These are phyloP conservation scores for Ricordea florida DNA, from an alignment of 92 coral and sea anemone genomes.

Conservation along the genomic window DNA sequence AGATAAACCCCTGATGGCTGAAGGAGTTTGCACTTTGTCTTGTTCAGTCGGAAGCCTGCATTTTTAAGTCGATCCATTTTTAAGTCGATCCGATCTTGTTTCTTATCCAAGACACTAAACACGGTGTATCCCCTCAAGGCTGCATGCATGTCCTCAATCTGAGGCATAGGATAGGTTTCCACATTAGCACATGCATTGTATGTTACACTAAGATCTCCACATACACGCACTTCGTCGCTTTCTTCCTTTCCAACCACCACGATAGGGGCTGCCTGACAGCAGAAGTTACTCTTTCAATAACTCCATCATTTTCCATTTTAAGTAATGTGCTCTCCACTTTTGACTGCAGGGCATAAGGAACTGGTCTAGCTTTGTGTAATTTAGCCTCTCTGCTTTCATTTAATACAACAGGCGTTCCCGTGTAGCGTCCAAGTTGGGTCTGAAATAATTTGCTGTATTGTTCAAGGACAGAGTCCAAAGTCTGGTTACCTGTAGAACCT, in stretches of 20 bases:
- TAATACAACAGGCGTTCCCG: background rate
- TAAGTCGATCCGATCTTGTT: constrained; percentile 16
- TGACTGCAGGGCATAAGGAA: background rate
- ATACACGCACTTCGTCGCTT: constrained; percentile 50
- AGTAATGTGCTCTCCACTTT: background rate
- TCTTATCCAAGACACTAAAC: constrained; percentile 20
- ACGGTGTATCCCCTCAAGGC: constrained; percentile 37
- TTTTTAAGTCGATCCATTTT: constrained; percentile 27
- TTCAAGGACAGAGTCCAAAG: background rate
- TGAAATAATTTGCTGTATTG: too few relatives aligned
- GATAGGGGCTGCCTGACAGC: constrained; percentile 59
- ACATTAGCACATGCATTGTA: constrained; percentile 46
- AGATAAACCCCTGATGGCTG: constrained; percentile 29
- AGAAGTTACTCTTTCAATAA: constrained; percentile 8
- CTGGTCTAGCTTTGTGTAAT: background rate
- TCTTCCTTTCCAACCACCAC: constrained; percentile 48
- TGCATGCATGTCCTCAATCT: constrained; percentile 50
- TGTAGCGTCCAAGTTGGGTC: background rate
- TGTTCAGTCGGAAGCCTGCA: constrained; percentile 37
- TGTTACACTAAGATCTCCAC: constrained; percentile 63
- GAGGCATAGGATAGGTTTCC: constrained; percentile 45
- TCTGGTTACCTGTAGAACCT: background rate
- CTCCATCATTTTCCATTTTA: background rate
- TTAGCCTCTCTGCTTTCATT: background rate
- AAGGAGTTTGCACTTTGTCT: constrained; percentile 27